Evolutionary conservation across 2,888 invertebrate species (phyloP), one percentile per base, ranked within the genome.

Genomic region (Margaritifera margaritifera): DNA sequence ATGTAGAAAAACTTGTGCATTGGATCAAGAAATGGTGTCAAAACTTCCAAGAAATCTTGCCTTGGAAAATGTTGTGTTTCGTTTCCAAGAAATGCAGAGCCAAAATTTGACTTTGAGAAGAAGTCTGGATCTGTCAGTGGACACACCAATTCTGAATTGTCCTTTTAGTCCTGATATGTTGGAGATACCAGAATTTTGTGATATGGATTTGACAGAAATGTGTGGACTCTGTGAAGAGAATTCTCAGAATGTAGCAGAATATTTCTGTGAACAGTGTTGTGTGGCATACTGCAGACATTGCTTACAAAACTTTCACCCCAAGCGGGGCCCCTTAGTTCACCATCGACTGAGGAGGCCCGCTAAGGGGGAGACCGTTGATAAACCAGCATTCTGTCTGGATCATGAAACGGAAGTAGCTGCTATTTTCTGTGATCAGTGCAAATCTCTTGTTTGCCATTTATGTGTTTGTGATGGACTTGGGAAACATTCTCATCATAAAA

Each of bases 391-490:
- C 65, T 88, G 88, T 68, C 59, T 64, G 18, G 87, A 87, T 65
- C 87, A 88, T 66, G 73, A 74, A 22, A 69, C 75, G 18, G 88
- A 87, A 66, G 66, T 72, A 24, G 81, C 83, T 2, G 80, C 82
- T 50, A 84, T 87, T 59, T 87, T 86, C 73, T 87, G 88, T 80
- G 85, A 86, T 69, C 68, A 80, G 42, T 87, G 87, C 71, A 83
- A 84, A 64, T 65, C 79, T 51, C 74, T 85, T 53, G 86, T 85
- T 20, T 88, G 88, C 62, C 86, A 84, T 56, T 77, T 88, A 50
- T 88, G 88, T 81, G 85, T 88, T 52, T 88, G 88, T 77, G 85
- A 87, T 60, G 88, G 86, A 20, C 78, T 83, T 15, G 88, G 88
- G 6, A 80, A 83, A 76, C 88, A 88, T 72, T 81, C 84, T 22